A percentile compares a stretch with the other conserved stretches of the same genome.
phyloP scores from a whole-genome alignment of 2,113 vertebrate genomes.

The Rafetus swinhoei region DNA sequence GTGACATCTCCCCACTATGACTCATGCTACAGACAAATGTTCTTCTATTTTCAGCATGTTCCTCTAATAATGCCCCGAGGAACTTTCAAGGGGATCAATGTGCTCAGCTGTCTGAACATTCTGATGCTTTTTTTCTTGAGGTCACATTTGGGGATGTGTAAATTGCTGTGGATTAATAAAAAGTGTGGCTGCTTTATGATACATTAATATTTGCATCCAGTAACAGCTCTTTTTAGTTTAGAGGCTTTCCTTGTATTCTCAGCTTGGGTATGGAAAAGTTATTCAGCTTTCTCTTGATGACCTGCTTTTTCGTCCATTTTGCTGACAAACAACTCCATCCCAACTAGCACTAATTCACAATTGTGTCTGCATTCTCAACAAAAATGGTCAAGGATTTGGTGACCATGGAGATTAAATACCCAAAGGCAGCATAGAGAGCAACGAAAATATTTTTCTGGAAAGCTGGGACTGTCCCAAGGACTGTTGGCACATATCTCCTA shows the following conservation, averaged over 20 bases:
- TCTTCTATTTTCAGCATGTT: neutral
- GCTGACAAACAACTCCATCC: neutral
- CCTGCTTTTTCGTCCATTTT: neutral
- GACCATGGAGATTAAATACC: neutral
- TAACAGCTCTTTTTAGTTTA: neutral
- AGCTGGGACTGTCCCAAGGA: neutral
- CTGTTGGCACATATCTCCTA: neutral
- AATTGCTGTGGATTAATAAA: neutral
- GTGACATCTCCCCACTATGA: neutral
- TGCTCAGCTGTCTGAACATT: neutral
- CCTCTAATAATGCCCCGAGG: neutral
- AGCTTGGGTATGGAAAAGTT: neutral
- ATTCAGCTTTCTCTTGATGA: neutral
- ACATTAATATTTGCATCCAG: neutral
- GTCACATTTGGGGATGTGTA: constrained; percentile 5
- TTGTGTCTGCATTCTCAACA: neutral
- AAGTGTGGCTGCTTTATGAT: neutral
- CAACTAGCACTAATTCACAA: neutral
- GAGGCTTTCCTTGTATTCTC: neutral
- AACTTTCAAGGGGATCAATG: neutral
- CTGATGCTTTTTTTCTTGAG: neutral
- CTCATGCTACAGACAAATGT: neutral
- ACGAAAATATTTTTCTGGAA: neutral
- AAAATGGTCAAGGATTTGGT: neutral
- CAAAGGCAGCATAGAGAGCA: neutral